Evolutionary conservation across 2,888 invertebrate species (phyloP), one percentile per base, ranked within the genome.

Genomic region (Hydrotaea diabolus): DNA sequence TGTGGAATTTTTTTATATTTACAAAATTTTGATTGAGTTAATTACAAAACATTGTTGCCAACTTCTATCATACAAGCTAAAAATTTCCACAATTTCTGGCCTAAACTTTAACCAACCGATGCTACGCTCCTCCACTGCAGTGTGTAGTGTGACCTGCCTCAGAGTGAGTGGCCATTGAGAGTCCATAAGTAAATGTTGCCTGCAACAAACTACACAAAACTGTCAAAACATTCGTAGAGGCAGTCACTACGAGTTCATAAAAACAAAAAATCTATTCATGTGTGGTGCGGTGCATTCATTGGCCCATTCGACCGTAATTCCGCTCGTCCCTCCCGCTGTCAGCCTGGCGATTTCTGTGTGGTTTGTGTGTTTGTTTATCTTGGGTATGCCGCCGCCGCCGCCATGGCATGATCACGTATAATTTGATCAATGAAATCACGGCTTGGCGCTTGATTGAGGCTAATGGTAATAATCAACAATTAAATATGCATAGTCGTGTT

Each of bases 401-500:
- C 79, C 76, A 73, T 82, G 72, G 66, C 73, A 80, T 80, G 85
- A 85, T 85, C 85, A 85, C 85, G 85, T 85, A 85, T 21, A 80
- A 71, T 80, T 80, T 82, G 85, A 85, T 85, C 85, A 82, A 62
- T 77, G 74, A 77, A 82, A 85, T 85, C 85, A 85, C 85, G 85
- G 74, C 82, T 85, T 85, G 85, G 85, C 85, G 85, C 85, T 69
- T 85, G 85, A 85, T 85, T 85, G 80, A 85, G 80, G 83, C 83
- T 85, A 85, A 82, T 83, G 80, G 77, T 83, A 85, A 85, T 85
- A 86, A 86, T 86, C 80, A 82, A 79, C 85, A 87, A 87, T 87
- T 86, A 83, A 86, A 83, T 85, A 87, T 86, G 83, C 86, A 77
- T 79, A 85, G 80, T 87, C 87, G 86, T 87, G 87, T 85, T 86